Evolutionary conservation across 1,140 invertebrate species (phyloP), one percentile per base, ranked within the genome.

Genomic region (Drosophila lacertosa): DNA sequence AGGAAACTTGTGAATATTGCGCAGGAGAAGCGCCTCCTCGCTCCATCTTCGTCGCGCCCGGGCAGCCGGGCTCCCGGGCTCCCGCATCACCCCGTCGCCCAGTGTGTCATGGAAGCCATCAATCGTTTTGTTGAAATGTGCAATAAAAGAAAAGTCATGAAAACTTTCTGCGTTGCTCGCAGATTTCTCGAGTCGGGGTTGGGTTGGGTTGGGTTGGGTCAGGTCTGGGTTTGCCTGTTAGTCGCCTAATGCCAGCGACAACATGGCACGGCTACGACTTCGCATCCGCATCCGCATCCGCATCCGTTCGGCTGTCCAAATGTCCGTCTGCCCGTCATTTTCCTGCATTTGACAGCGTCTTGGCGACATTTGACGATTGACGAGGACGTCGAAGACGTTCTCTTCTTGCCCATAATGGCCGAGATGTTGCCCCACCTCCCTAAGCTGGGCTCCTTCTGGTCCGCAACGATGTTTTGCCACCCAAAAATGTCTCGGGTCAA

Each of bases 61-160:
- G n/a, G n/a, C n/a, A n/a, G n/a, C n/a, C n/a, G n/a, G n/a, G n/a
- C n/a, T n/a, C n/a, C n/a, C n/a, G n/a, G 33, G n/a, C 59, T 35
- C 40, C n/a, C 15, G 33, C 13, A 18, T 2, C 20, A 13, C 16
- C 16, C 10, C 13, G 6, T 11, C 16, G 7, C 53, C 53, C 53
- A 55, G 48, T 68, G 50, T 82, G 81, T 89, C 89, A 81, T 88
- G 84, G 89, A 90, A 90, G 89, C 84, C 84, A 90, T 90, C 89
- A 90, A 90, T 90, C 89, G 89, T 89, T 89, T 90, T 89, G 78
- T 88, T 90, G 89, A 90, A 90, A 90, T 90, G 84, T 90, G 89
- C 89, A 90, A 89, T 90, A 89, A 90, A 88, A 83, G 89, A 86
- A 90, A 90, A 90, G 89, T 90, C 89, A 90, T 90, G 84, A 90